Evolutionary conservation across 1,140 invertebrate species (phyloP).

Genomic region (Cardiocondyla obscurior): DNA sequence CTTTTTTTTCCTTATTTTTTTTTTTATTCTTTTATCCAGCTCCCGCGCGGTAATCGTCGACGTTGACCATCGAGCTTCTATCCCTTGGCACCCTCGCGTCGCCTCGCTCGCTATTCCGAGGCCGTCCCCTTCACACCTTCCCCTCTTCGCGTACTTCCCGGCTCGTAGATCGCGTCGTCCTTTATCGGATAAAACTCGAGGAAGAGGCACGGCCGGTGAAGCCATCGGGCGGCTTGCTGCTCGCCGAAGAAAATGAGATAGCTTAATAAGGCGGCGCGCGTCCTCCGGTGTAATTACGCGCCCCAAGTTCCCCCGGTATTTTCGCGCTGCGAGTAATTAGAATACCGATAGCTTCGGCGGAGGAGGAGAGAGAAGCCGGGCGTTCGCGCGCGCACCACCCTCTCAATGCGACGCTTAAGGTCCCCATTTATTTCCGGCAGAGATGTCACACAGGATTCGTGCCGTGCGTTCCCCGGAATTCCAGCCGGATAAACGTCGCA

Average conservation of each 20-base stretch:
- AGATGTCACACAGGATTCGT: constrained; percentile 55
- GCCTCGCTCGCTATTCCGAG: constrained; percentile 21
- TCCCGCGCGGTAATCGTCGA: constrained; percentile 37
- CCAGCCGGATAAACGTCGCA: constrained; percentile 36
- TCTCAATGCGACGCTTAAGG: constrained; percentile 25
- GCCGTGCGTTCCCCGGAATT: constrained; percentile 21
- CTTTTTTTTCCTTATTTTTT: too few species aligned
- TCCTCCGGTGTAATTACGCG: constrained; percentile 66
- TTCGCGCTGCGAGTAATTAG: constrained; percentile 69
- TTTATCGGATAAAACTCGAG: constrained; percentile 70
- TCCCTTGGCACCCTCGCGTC: not conserved
- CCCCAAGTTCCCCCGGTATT: constrained; percentile 66
- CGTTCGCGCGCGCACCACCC: too few species aligned
- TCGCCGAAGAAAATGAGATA: constrained; percentile 69
- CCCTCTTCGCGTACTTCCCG: constrained; percentile 4
- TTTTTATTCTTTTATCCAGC: constrained; percentile 28
- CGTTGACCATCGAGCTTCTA: constrained; percentile 62
- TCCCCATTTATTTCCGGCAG: constrained; percentile 60
- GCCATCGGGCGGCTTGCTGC: constrained; percentile 56
- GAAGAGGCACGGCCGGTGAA: constrained; percentile 61
- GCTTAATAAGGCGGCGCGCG: constrained; percentile 65
- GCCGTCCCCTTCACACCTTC: not conserved
- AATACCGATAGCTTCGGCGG: constrained; percentile 64
- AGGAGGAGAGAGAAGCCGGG: not conserved
- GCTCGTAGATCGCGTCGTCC: constrained; percentile 46